Conservation (phyloP, 2,113 vertebrate species). For the Asarcornis scutulata region DNA sequence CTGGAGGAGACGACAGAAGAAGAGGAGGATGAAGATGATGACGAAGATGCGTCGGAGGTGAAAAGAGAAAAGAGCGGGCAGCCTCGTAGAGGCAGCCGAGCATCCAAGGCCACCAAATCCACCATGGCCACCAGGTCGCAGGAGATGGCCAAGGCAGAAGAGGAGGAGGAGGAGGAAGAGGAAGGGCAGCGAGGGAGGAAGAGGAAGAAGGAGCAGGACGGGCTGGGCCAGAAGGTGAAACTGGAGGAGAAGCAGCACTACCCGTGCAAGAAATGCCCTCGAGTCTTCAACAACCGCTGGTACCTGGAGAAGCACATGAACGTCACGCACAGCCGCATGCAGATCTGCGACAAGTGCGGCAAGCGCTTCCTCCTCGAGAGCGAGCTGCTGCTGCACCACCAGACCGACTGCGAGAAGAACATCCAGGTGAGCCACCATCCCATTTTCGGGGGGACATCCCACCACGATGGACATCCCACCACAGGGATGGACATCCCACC, state of each 20-base stretch:
- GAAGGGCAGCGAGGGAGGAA: conserved; percentile 77
- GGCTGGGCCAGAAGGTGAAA: conserved; percentile 88
- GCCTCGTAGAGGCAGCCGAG: conserved; percentile 71
- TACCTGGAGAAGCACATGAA: conserved; percentile 98
- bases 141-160: conserved; percentile 73
- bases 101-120: conserved; percentile 68
- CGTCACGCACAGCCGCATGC: conserved; percentile 96
- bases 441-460: neutral
- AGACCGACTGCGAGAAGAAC: conserved; percentile 96
- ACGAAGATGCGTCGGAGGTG: conserved; percentile 67
- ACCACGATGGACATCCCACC: too few species aligned
- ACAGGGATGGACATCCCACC: too few species aligned
- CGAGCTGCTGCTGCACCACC: conserved; percentile 92
- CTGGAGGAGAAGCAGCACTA: conserved; percentile 95
- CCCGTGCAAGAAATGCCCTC: conserved; percentile 92
- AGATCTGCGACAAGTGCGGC: conserved; percentile 94
- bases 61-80: conserved; percentile 71
- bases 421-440: conserved; percentile 86
- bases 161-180: conserved; percentile 74
- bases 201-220: conserved; percentile 81
- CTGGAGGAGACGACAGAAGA: conserved; percentile 78
- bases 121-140: conserved; percentile 78
- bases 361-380: conserved; percentile 95
- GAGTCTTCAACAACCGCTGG: conserved; percentile 97
- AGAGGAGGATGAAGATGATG: conserved; percentile 76